Percentiles rank a stretch among this genome's conserved stretches.
These are phyloP conservation scores for Microtus richardsoni DNA, from an alignment of 2,113 vertebrate genomes.

Conservation along the genomic window DNA sequence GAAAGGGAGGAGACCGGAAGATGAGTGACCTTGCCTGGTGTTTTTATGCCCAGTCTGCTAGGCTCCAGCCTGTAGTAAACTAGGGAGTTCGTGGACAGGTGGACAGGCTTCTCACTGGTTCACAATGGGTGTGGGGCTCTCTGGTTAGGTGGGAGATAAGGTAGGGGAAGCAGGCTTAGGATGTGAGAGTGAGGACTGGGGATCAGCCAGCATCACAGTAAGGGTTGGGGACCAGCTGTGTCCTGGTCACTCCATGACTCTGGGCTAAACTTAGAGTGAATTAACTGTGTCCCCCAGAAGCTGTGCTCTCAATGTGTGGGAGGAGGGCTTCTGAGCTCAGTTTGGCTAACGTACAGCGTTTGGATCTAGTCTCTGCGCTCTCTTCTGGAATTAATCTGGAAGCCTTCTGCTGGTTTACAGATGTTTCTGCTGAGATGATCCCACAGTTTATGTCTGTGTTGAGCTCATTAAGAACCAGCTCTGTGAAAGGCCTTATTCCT, in stretches of 20 bases:
- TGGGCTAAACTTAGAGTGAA: neutral
- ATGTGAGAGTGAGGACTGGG: neutral
- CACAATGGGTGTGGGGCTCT: neutral
- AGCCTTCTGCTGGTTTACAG: neutral
- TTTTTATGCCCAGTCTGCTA: neutral
- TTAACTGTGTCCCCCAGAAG: no score
- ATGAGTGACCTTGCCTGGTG: neutral
- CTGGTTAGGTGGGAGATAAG: neutral
- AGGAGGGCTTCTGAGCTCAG: neutral
- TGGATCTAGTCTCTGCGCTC: neutral
- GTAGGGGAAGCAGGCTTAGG: neutral
- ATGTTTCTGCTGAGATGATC: neutral
- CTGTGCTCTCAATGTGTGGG: neutral
- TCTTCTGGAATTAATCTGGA: neutral
- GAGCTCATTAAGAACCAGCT: neutral
- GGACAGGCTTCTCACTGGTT: neutral
- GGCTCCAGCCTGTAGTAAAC: neutral
- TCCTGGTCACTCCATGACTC: neutral
- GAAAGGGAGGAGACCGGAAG: neutral
- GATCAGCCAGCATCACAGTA: neutral
- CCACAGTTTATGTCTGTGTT: neutral
- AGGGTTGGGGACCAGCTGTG: neutral
- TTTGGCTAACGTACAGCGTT: neutral
- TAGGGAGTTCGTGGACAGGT: neutral
- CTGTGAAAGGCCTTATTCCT: neutral